These are phyloP conservation scores for Enteromius anoplus DNA, from an alignment of 2,797 vertebrate species.

Conservation along the genomic window DNA sequence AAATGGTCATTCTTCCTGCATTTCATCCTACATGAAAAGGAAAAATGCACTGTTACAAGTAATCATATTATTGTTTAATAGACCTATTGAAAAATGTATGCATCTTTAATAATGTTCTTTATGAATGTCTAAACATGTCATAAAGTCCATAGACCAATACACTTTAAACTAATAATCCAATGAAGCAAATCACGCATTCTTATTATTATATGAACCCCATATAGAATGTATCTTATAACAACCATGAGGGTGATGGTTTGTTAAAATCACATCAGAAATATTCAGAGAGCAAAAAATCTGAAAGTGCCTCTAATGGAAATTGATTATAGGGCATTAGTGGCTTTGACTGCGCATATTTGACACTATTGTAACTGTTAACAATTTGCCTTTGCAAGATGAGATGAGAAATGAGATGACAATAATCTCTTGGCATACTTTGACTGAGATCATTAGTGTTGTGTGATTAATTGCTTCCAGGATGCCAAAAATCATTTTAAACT, in stretches of 20 bases:
- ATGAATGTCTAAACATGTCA: background rate
- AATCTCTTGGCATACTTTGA: conserved; percentile 29
- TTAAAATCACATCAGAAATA: background rate
- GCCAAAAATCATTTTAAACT: conserved; percentile 14
- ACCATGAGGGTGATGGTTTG: background rate
- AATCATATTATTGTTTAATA: conserved; percentile 4
- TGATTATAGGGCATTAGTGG: conserved; percentile 15
- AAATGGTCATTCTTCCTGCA: background rate
- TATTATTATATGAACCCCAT: background rate
- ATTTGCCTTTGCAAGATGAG: conserved; percentile 13
- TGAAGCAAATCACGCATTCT: background rate
- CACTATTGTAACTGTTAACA: conserved; percentile 11
- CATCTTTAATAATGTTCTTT: background rate
- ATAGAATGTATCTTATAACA: background rate
- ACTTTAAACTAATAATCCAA: background rate
- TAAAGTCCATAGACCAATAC: background rate
- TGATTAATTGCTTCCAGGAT: conserved; percentile 43
- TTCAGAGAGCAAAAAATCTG: background rate
- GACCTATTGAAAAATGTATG: background rate
- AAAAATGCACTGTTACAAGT: background rate
- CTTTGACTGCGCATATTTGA: conserved; percentile 10
- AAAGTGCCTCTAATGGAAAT: conserved; percentile 10
- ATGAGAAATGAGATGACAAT: conserved; percentile 37
- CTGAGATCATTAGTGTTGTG: conserved; percentile 31
- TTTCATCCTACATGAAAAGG: background rate